Evolutionary conservation across 1,140 invertebrate species (phyloP).

Genomic region (Melipona quadrifasciata): DNA sequence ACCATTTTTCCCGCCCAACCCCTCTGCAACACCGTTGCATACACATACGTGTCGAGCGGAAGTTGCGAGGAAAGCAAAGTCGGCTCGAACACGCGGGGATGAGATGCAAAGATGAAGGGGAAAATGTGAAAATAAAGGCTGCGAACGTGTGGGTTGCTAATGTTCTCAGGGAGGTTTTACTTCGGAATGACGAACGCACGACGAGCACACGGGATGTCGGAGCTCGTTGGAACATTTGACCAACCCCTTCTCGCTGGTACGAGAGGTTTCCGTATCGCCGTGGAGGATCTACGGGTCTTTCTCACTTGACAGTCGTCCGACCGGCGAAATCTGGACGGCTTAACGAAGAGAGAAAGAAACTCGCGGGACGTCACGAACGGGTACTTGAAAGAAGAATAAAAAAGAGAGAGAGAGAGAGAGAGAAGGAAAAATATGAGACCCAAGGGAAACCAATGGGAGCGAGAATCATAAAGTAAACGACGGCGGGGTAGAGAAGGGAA

Average conservation of each 20-base stretch:
- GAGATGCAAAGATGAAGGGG: neutral
- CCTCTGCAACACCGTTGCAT: slow-evolving; percentile 6
- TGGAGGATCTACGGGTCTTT: too few species aligned
- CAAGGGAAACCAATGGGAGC: too few species aligned
- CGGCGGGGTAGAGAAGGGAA: too few species aligned
- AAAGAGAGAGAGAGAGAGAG: neutral
- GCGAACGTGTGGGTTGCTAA: neutral
- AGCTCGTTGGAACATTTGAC: too few species aligned
- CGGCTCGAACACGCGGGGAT: too few species aligned
- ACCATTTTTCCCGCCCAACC: neutral
- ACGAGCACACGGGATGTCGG: neutral
- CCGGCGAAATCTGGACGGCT: neutral
- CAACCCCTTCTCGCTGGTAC: too few species aligned
- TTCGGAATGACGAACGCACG: neutral
- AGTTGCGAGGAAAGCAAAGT: neutral
- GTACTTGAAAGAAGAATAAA: neutral
- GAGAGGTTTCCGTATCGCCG: too few species aligned
- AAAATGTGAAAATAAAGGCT: slow-evolving; percentile 4
- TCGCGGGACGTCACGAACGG: neutral
- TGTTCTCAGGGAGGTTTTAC: neutral
- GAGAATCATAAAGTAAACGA: too few species aligned
- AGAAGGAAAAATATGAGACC: neutral
- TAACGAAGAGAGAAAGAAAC: neutral
- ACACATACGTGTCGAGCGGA: slow-evolving; percentile 8
- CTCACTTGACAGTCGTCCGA: too few species aligned